Base-by-base conservation (phyloP, 1,140 invertebrate species). In the Lithobius niger region DNA sequence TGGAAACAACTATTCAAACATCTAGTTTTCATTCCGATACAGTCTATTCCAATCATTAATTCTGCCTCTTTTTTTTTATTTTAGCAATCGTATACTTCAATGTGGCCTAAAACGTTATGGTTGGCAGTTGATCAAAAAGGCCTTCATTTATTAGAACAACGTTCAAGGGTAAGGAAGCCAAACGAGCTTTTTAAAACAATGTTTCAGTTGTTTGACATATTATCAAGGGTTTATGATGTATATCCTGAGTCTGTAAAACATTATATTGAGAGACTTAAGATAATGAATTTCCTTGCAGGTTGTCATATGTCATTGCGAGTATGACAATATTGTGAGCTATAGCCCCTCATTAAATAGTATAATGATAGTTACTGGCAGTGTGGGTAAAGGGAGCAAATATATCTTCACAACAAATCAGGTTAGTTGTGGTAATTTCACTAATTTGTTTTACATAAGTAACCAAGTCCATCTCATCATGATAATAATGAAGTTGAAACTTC, bases 41-140 rank as follows among this genome's bases (percentile, higher is more conserved):
- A 13, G 26, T 0, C n/a, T 15, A 21, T 2, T 55, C 36, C 10
- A 13, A n/a, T 52, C 36, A 22, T 28, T 50, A 44, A 26, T 19
- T 44, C 28, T 53, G 10, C n/a, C 28, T 27, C 42, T 47, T 50
- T 3, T 53, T 16, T 56, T 60, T 43, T 58, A 58, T 62, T 66
- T 70, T 69, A 88, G 83, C 91, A 96, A 84, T 91, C 88, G 18
- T 95, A 95, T 66, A 95, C 91, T 1, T 92, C 89, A 13, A 92
- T 91, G 67, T 94, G 93, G 87, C 92, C 92, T 3, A 68, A 74
- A 55, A 72, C 58, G 21, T 70, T 97, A 3, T 93, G 92, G 88
- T 70, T 97, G 45, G 90, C 89, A 13, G 84, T 96, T 2, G 88
- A 94, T 73, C 89, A 95, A 69, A 79, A 78, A 62, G 93, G 93